These are phyloP conservation scores for Stomatorhinus walkeri DNA, from an alignment of 2,797 vertebrate genomes.

Conservation along the genomic window DNA sequence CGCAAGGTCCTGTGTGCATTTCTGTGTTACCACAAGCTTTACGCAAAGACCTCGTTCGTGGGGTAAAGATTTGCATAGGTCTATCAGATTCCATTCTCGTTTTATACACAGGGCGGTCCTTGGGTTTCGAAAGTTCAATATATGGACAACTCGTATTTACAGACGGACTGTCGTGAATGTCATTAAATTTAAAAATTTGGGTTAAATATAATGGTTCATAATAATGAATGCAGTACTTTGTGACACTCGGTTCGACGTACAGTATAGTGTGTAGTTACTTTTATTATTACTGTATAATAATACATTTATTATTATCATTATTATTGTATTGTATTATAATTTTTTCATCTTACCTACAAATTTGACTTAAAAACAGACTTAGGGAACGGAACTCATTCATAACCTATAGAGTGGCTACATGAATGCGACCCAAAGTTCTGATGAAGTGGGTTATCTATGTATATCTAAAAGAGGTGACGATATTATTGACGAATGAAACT, in stretches of 20 bases:
- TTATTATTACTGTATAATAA: background rate
- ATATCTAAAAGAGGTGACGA: background rate
- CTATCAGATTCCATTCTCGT: background rate
- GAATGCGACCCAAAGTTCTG: background rate
- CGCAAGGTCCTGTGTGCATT: background rate
- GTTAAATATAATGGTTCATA: background rate
- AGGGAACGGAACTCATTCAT: background rate
- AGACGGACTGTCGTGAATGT: background rate
- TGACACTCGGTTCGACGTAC: background rate
- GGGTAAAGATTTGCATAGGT: background rate
- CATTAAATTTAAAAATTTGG: background rate
- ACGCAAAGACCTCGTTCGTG: background rate
- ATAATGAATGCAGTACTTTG: background rate
- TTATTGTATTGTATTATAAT: background rate
- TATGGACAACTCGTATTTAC: background rate
- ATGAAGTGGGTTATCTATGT: background rate
- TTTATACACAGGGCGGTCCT: background rate
- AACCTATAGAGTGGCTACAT: background rate
- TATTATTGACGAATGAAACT: background rate
- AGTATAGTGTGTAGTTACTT: background rate
- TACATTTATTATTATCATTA: background rate
- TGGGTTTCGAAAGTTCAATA: background rate
- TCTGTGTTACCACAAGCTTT: conserved; percentile 40
- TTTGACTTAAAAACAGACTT: background rate
- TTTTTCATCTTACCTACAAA: background rate